Percentiles rank a stretch among this genome's conserved stretches.
Evolutionary conservation across 2,888 invertebrate genomes (phyloP).

Genomic region (Acrobasis suavella): DNA sequence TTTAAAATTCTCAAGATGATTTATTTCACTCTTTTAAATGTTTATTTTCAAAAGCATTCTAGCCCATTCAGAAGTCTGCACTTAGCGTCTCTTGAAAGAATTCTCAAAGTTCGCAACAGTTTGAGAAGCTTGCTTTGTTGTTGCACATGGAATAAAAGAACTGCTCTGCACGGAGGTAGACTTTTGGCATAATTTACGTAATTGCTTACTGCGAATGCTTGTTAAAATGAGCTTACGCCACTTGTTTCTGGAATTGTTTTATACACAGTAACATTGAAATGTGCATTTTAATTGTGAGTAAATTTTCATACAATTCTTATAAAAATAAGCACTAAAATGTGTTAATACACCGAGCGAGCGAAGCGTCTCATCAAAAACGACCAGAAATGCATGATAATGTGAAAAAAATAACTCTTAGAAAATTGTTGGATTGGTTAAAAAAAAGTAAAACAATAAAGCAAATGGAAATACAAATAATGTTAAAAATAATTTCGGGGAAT

Average conservation of each 20-base stretch:
- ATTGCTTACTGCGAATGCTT: not conserved
- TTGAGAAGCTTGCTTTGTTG: slow-evolving; percentile 4
- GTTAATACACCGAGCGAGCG: too few species aligned
- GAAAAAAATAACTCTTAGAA: too few species aligned
- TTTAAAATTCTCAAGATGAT: not conserved
- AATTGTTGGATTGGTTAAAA: too few species aligned
- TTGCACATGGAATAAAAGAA: slow-evolving; percentile 8
- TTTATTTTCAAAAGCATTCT: slow-evolving; percentile 4
- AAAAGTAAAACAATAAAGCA: too few species aligned
- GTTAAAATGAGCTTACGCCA: not conserved
- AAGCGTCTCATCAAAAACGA: too few species aligned
- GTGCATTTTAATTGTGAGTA: not conserved
- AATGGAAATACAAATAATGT: too few species aligned
- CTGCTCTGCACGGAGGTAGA: slow-evolving; percentile 5
- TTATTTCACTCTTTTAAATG: not conserved
- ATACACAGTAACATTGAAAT: not conserved
- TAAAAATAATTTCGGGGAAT: too few species aligned
- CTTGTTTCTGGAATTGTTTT: not conserved
- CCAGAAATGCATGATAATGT: too few species aligned
- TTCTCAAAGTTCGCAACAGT: slow-evolving; percentile 1
- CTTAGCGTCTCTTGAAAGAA: slow-evolving; percentile 14
- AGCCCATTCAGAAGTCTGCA: slow-evolving; percentile 14
- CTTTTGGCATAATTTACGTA: slow-evolving; percentile 19
- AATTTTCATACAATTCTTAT: too few species aligned
- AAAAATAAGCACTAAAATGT: too few species aligned